A percentile compares a stretch with the other conserved stretches of the same genome.
Conservation (phyloP, 2,113 vertebrate genomes). For the Anhinga rufa region DNA sequence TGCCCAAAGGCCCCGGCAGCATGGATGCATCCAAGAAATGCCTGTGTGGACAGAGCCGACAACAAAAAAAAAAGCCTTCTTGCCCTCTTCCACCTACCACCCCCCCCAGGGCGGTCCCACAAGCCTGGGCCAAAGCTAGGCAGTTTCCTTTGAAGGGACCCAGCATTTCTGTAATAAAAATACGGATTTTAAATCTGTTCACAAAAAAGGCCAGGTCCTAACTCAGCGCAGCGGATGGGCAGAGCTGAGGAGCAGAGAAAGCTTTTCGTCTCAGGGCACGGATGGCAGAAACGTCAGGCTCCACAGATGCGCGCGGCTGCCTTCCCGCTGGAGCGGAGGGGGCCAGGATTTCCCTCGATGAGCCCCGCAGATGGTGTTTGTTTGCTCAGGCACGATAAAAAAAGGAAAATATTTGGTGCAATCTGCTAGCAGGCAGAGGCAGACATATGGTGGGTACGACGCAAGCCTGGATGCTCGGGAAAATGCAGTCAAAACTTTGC, state of each 20-base stretch:
- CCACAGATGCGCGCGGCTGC: fast-evolving
- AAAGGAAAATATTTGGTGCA: conserved; percentile 61
- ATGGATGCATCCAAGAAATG: neutral
- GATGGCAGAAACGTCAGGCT: neutral
- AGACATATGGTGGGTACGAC: conserved; percentile 4
- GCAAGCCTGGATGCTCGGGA: neutral
- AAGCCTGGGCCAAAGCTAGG: neutral
- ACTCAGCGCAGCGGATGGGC: fast-evolving
- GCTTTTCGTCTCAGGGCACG: neutral
- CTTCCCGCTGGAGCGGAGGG: fast-evolving
- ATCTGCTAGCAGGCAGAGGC: conserved; percentile 46
- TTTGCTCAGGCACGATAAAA: conserved; percentile 37
- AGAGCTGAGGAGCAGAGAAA: neutral
- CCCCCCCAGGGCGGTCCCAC: neutral
- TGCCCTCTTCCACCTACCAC: neutral
- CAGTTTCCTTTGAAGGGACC: neutral
- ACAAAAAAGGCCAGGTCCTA: neutral
- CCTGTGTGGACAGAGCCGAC: neutral
- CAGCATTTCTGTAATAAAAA: neutral
- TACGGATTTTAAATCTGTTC: neutral
- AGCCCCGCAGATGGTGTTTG: conserved; percentile 60
- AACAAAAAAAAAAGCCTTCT: neutral
- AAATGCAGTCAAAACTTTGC: neutral
- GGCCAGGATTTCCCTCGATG: neutral
- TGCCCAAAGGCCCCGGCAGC: fast-evolving